phyloP scores from a whole-genome alignment of 2,797 vertebrate species.

The Tokudaia muenninki region DNA sequence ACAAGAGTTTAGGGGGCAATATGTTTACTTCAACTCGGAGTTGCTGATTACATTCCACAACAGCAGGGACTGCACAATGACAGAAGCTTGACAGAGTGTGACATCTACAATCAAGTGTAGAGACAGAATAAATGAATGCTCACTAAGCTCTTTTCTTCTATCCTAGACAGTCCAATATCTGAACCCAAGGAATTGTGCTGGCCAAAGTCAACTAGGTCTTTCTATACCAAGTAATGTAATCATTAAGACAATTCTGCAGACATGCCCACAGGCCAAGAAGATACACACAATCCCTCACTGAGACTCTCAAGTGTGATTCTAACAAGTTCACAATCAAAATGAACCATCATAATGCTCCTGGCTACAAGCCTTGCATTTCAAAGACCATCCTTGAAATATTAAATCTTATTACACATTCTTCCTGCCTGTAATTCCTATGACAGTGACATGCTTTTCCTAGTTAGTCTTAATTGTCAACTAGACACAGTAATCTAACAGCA shows the following conservation, averaged over 20 bases:
- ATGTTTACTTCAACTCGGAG: not conserved
- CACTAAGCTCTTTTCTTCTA: not conserved
- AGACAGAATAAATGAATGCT: not conserved
- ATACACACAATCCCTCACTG: too few species aligned
- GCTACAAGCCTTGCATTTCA: not conserved
- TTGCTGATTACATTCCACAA: not conserved
- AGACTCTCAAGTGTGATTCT: not conserved
- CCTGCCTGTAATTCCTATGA: not conserved
- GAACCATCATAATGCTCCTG: not conserved
- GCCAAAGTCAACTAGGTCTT: not conserved
- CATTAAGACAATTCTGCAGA: not conserved
- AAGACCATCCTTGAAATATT: slow-evolving; percentile 6
- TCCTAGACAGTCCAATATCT: not conserved
- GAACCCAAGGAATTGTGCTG: not conserved
- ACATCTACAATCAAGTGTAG: not conserved
- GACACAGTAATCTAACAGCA: not conserved
- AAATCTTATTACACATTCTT: not conserved
- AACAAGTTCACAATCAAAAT: not conserved
- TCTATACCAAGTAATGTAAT: not conserved
- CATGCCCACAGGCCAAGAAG: not conserved
- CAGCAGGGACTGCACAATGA: not conserved
- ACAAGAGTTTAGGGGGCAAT: not conserved
- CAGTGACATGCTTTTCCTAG: not conserved
- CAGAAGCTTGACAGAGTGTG: not conserved
- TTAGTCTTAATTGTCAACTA: not conserved